phyloP scores from a whole-genome alignment of 2,113 vertebrate species.

The Cichladusa arquata region DNA sequence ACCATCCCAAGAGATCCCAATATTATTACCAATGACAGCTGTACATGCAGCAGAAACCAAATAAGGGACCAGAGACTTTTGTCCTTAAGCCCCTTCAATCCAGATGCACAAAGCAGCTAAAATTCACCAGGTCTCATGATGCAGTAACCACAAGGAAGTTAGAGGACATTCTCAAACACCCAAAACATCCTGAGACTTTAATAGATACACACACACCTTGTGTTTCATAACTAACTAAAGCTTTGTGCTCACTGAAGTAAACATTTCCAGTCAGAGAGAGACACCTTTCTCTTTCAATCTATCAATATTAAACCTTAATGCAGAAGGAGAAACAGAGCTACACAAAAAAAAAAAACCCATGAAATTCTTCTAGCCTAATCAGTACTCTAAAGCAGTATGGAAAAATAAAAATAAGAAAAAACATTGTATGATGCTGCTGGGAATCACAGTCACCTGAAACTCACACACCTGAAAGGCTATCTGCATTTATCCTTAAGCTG shows the following conservation, averaged over 20 bases:
- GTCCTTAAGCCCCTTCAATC: background rate
- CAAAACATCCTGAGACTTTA: background rate
- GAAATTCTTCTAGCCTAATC: background rate
- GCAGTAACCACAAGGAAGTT: background rate
- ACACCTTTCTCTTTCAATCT: background rate
- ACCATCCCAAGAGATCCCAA: background rate
- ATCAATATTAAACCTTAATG: background rate
- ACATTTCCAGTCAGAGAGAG: background rate
- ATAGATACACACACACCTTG: background rate
- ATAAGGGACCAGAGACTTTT: background rate
- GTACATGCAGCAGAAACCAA: background rate
- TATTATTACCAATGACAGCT: background rate
- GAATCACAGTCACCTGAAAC: background rate
- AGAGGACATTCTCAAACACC: background rate
- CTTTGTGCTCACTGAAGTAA: background rate
- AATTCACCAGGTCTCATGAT: background rate
- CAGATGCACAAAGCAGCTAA: background rate
- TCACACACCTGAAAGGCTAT: background rate
- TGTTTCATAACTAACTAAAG: background rate
- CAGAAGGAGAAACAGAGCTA: background rate
- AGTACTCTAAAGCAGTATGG: background rate
- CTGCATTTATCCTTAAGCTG: background rate
- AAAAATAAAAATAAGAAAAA: background rate
- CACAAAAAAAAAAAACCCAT: fast-evolving
- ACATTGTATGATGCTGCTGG: background rate